Conservation (phyloP, 1,140 invertebrate species). For the Bombus superbus region DNA sequence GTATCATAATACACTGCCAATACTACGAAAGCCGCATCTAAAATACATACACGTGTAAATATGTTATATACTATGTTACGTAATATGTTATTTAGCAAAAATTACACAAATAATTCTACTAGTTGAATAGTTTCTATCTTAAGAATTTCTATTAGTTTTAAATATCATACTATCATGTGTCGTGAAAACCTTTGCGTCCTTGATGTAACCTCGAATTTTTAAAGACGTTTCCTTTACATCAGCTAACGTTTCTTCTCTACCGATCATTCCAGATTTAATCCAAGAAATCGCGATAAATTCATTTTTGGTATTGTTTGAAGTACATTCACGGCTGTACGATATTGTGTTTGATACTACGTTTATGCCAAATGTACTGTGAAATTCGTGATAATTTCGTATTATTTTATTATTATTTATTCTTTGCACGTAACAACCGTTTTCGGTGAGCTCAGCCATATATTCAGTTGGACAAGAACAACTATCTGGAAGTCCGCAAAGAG, state of each 20-base stretch:
- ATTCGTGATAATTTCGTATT: slow-evolving; percentile 64
- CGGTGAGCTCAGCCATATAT: slow-evolving; percentile 53
- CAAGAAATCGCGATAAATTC: slow-evolving; percentile 64
- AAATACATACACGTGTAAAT: slow-evolving; percentile 13
- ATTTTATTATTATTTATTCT: slow-evolving; percentile 32
- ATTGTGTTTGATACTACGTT: slow-evolving; percentile 55
- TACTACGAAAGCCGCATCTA: slow-evolving; percentile 64
- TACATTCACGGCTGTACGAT: slow-evolving; percentile 61
- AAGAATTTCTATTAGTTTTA: not conserved
- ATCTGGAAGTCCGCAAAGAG: slow-evolving; percentile 65
- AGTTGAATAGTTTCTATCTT: not conserved
- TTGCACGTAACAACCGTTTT: slow-evolving; percentile 30
- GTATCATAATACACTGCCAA: slow-evolving; percentile 71
- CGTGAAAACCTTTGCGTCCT: slow-evolving; percentile 62
- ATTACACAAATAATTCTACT: not conserved
- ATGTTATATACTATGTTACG: not conserved
- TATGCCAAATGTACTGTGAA: slow-evolving; percentile 45
- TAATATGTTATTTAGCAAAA: not conserved
- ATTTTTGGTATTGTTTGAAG: not conserved
- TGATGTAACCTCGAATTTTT: slow-evolving; percentile 61
- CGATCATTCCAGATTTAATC: slow-evolving; percentile 17
- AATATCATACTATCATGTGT: slow-evolving; percentile 54
- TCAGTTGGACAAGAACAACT: slow-evolving; percentile 70
- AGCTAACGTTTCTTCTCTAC: not conserved
- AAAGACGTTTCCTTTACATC: not conserved